These are phyloP conservation scores for Tretioscincus oriximinensis DNA, from an alignment of 2,113 vertebrate genomes.

Conservation along the genomic window DNA sequence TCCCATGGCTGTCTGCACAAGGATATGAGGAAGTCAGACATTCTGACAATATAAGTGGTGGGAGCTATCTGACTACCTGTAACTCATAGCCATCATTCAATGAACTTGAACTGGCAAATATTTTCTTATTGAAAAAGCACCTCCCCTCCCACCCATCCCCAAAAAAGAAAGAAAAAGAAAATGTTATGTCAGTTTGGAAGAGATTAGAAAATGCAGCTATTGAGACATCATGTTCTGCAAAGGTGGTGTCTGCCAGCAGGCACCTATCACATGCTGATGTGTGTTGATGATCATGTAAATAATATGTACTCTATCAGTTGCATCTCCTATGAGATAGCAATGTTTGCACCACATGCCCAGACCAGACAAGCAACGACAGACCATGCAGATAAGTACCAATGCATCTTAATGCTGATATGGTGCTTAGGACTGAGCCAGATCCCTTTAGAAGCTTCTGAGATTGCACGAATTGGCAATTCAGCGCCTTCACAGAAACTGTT, in stretches of 20 bases:
- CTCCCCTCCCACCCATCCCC: too few species aligned
- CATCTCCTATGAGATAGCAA: rapidly evolving
- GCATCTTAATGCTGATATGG: rapidly evolving
- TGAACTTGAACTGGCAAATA: background rate
- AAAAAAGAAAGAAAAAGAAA: background rate
- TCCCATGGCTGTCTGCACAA: background rate
- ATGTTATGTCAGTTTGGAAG: background rate
- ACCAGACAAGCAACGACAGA: rapidly evolving
- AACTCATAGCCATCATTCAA: background rate
- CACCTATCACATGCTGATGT: background rate
- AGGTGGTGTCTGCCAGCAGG: background rate
- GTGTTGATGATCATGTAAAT: background rate
- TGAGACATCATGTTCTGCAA: background rate
- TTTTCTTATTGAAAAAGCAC: background rate
- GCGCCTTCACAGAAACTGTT: background rate
- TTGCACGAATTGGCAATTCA: background rate
- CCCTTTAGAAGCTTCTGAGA: background rate
- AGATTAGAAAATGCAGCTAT: background rate
- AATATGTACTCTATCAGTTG: background rate
- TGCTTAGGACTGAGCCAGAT: background rate
- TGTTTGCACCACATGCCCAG: background rate
- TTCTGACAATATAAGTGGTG: background rate
- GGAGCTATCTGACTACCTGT: background rate
- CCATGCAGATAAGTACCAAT: rapidly evolving
- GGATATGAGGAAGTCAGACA: background rate